A percentile compares a stretch with the other conserved stretches of the same genome.
Evolutionary conservation across 2,113 vertebrate genomes (phyloP).

Genomic region (Solenodon paradoxus): DNA sequence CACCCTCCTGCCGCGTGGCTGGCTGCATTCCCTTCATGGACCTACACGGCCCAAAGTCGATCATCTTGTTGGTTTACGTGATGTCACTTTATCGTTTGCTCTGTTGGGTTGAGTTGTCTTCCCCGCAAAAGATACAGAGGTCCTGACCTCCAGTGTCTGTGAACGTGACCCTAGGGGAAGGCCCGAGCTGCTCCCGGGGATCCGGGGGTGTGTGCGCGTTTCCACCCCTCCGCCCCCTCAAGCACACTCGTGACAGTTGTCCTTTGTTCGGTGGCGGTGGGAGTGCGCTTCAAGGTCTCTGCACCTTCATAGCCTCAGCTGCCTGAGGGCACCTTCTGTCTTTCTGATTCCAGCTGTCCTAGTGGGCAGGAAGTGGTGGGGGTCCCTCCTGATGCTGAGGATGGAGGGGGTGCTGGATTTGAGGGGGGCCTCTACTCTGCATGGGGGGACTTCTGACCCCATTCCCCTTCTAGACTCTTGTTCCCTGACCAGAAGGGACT

Average conservation of each 20-base stretch:
- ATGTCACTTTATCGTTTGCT: background rate
- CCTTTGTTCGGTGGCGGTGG: no score
- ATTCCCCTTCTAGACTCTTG: background rate
- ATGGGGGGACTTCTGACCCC: background rate
- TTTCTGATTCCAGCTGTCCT: background rate
- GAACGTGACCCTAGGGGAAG: background rate
- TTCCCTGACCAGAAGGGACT: background rate
- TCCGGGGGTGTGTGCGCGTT: background rate
- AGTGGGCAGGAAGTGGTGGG: background rate
- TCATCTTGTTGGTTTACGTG: background rate
- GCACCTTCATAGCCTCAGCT: no score
- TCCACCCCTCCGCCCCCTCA: background rate
- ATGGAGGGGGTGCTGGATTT: no score
- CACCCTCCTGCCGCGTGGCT: rapidly evolving
- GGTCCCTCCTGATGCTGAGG: background rate
- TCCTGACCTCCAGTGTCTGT: background rate
- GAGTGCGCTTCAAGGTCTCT: no score
- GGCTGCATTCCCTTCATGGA: background rate
- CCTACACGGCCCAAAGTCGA: rapidly evolving
- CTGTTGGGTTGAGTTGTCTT: background rate
- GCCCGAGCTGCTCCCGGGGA: no score
- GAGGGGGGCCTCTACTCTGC: background rate
- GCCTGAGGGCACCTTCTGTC: no score
- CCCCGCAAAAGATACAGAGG: background rate
- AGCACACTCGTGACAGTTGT: rapidly evolving